phyloP scores from a whole-genome alignment of 2,113 vertebrate genomes.

The Meriones unguiculatus region DNA sequence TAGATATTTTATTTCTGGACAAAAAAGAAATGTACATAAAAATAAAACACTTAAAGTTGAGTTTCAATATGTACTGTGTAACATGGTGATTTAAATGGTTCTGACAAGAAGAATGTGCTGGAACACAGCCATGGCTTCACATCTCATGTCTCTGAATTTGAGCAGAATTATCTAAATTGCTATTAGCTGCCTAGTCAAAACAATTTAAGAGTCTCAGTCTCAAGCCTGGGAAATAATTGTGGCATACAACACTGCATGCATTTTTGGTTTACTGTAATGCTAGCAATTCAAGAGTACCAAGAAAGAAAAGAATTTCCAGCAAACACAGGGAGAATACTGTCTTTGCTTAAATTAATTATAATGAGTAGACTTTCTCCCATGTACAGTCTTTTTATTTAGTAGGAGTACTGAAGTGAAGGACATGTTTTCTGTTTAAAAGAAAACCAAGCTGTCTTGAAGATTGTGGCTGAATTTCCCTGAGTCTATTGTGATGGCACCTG shows the following conservation, averaged over 20 bases:
- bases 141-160: conserved; percentile 66
- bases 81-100: conserved; percentile 86
- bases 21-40: conserved; percentile 92
- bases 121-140: conserved; percentile 70
- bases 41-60: conserved; percentile 96
- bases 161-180: conserved; percentile 56
- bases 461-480: not conserved
- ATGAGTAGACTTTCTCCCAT: not conserved
- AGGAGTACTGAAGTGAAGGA: not conserved
- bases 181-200: conserved; percentile 61
- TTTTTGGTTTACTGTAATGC: conserved; percentile 45
- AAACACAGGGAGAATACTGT: conserved; percentile 13
- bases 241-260: not conserved
- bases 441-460: conserved; percentile 42
- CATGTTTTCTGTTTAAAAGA: not conserved
- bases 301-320: not conserved
- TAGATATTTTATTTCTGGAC: conserved; percentile 95
- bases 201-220: conserved; percentile 48
- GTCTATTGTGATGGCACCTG: not conserved
- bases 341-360: conserved; percentile 47
- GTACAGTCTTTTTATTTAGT: conserved; percentile 1
- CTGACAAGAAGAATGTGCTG: conserved; percentile 59
- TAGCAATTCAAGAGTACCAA: conserved; percentile 17
- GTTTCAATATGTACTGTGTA: conserved; percentile 89
- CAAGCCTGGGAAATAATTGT: conserved; percentile 16